Evolutionary conservation across 2,888 invertebrate genomes (phyloP).

Genomic region (Xanthia togata): DNA sequence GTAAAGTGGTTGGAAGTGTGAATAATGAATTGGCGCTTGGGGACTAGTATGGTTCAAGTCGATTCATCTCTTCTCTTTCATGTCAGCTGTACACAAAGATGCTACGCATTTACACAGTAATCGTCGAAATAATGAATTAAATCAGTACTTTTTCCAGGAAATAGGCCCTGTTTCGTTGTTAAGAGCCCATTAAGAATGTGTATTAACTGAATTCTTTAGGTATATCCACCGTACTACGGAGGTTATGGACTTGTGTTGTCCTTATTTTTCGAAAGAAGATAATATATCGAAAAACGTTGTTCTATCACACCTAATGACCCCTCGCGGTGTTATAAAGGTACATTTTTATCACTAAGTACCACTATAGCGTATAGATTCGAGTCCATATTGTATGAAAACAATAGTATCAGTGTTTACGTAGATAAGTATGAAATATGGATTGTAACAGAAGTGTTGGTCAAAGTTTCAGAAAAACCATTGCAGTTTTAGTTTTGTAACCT

Average conservation of each 20-base stretch:
- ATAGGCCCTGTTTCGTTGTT: constrained; percentile 68
- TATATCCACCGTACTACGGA: constrained; percentile 84
- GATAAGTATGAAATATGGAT: constrained; percentile 75
- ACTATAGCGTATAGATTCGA: constrained; percentile 67
- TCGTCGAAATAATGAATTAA: constrained; percentile 86
- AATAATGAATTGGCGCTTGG: constrained; percentile 84
- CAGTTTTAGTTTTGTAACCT: constrained; percentile 45
- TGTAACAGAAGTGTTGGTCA: constrained; percentile 67
- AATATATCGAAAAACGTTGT: constrained; percentile 81
- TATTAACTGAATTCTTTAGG: constrained; percentile 83
- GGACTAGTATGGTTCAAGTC: constrained; percentile 80
- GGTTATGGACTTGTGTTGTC: constrained; percentile 88
- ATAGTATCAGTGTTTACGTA: constrained; percentile 84
- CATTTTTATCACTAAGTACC: constrained; percentile 71
- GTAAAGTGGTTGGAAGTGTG: constrained; percentile 59
- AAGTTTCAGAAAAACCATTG: constrained; percentile 61
- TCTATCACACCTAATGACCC: constrained; percentile 87
- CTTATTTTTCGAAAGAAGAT: constrained; percentile 85
- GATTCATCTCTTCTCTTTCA: constrained; percentile 87
- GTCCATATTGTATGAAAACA: constrained; percentile 79
- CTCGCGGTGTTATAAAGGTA: constrained; percentile 85
- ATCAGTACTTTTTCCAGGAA: constrained; percentile 77
- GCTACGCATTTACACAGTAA: constrained; percentile 87
- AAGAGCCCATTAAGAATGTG: constrained; percentile 69
- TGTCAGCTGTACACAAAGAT: constrained; percentile 90